Base-by-base conservation (phyloP, 2,888 invertebrate species). In the Hydrotaea diabolus region DNA sequence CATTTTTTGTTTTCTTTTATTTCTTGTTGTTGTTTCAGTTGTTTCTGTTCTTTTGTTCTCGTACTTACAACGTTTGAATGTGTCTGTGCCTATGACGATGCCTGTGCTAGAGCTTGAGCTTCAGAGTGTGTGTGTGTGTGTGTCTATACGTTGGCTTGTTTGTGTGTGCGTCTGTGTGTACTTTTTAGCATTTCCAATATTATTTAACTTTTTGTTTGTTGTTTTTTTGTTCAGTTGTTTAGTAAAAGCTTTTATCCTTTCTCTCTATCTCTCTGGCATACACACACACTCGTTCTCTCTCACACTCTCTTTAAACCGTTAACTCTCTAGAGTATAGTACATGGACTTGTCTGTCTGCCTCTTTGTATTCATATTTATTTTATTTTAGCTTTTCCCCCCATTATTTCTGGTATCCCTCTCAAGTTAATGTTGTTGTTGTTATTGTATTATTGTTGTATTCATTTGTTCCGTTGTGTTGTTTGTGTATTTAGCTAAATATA, bases 241-340 rank as follows among this genome's bases (percentile, higher is more conserved):
- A 43, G 43, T 26, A 43, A 77, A 74, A 75, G 73, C 74, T 79
- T 82, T 59, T 76, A 21, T 83, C 57, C 19, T 69, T 15, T 46
- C 46, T 39, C 46, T 7, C 64, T 55, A 21, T 15, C 49, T 43
- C 43, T 43, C 43, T 15, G 43, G 15, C 9, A 43, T 43, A 43
- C 9, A 43, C 15, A 43, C 15, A 7, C n/a, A 39, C 62, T 36
- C 36, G 11, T 13, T 49, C 36, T 66, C n/a, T 66, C 36, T 36
- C 15, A 31, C 19, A 1, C 23, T 26, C 0, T 49, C n/a, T 72
- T 5, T 26, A 31, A 31, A 31, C 31, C 7, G 31, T 31, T 39
- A 8, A 49, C 49, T 49, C 15, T 49, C 49, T 49, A 49, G 7
- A 69, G 4, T 26, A n/a, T n/a, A 49, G 19, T 17, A 19, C 55